Conservation (phyloP, 2,113 vertebrate species). For the Onychorhynchus coronatus region DNA sequence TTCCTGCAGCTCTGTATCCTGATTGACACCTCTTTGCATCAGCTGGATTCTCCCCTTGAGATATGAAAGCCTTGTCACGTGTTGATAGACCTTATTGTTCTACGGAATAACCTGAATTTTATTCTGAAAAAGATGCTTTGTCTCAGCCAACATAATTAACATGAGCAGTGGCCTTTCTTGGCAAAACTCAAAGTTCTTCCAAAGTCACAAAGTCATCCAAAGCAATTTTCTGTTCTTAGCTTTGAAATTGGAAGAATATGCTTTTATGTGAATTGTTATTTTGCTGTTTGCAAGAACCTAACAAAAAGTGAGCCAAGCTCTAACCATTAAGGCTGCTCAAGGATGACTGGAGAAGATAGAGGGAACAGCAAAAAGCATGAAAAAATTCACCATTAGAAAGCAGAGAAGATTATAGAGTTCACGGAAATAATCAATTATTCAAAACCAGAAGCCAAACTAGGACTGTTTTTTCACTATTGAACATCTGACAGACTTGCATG, state of each 20-base stretch:
- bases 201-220: background rate
- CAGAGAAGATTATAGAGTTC: background rate
- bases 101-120: background rate
- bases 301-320: background rate
- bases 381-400: background rate
- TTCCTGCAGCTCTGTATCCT: background rate
- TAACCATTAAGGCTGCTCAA: background rate
- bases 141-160: background rate
- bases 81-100: constrained; percentile 11
- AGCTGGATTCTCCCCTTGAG: background rate
- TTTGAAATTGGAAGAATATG: background rate
- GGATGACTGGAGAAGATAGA: background rate
- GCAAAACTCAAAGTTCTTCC: background rate
- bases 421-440: background rate
- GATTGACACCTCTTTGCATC: background rate
- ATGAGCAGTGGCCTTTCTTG: background rate
- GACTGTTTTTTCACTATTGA: background rate
- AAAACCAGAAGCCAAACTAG: background rate
- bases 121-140: background rate
- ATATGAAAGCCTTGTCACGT: constrained; percentile 16
- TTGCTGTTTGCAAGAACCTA: background rate
- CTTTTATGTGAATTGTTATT: background rate
- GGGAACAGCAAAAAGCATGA: background rate
- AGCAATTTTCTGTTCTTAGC: background rate
- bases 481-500: background rate